phyloP scores from a whole-genome alignment of 2,113 vertebrate species.

The Eolophus roseicapilla region DNA sequence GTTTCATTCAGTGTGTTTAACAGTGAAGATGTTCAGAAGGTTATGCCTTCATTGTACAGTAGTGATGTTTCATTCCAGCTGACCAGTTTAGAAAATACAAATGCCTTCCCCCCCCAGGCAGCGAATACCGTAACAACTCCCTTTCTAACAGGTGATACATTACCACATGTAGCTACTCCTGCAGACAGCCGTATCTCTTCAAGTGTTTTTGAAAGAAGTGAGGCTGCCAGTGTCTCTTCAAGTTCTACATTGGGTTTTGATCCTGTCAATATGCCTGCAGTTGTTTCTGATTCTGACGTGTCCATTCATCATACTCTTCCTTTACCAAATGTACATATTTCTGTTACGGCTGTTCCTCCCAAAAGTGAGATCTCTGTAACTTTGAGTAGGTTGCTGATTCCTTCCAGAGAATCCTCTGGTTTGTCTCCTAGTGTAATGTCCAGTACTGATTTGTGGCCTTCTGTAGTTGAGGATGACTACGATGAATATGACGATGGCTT shows the following conservation, averaged over 20 bases:
- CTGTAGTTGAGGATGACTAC: conserved; percentile 70
- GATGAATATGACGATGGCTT: conserved; percentile 73
- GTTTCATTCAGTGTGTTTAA: conserved; percentile 61
- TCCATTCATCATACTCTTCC: conserved; percentile 50
- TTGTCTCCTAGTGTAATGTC: conserved; percentile 62
- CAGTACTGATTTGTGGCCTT: conserved; percentile 57
- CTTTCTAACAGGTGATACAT: conserved; percentile 33
- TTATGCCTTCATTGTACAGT: conserved; percentile 57
- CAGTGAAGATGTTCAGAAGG: conserved; percentile 66
- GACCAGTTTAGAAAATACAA: conserved; percentile 58
- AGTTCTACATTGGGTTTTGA: conserved; percentile 49
- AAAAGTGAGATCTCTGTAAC: conserved; percentile 61
- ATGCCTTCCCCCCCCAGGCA: conserved; percentile 28
- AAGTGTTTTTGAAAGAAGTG: conserved; percentile 53
- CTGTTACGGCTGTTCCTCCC: conserved; percentile 74
- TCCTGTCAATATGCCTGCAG: conserved; percentile 52
- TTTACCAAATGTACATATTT: conserved; percentile 70
- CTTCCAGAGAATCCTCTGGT: conserved; percentile 67
- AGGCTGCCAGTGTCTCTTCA: conserved; percentile 42
- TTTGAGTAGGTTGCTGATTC: conserved; percentile 57
- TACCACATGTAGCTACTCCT: conserved; percentile 47
- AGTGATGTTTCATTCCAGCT: conserved; percentile 55
- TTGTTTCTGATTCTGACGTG: conserved; percentile 53
- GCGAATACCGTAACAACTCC: conserved; percentile 54
- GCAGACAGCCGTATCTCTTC: conserved; percentile 19